phyloP scores from a whole-genome alignment of 2,113 vertebrate genomes.

The Galemys pyrenaicus region DNA sequence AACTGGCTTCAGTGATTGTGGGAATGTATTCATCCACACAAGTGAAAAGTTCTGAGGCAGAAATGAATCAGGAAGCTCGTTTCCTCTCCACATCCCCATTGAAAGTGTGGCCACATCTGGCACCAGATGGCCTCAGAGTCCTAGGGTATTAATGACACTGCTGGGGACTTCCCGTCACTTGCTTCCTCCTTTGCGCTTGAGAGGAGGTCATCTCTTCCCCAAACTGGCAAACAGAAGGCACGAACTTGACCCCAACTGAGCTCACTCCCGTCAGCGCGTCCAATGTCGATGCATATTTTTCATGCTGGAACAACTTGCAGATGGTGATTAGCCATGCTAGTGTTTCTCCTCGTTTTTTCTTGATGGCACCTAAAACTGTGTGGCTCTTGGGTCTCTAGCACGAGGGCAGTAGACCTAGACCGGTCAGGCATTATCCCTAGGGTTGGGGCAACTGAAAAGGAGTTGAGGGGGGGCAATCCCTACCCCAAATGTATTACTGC shows the following conservation, averaged over 20 bases:
- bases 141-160: not conserved
- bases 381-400: not conserved
- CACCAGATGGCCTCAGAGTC: not conserved
- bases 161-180: not conserved
- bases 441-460: not conserved
- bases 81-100: not conserved
- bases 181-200: not conserved
- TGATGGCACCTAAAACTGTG: not conserved
- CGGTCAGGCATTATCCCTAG: not conserved
- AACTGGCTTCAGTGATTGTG: not conserved
- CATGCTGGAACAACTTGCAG: not conserved
- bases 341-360: not conserved
- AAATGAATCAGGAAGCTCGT: not conserved
- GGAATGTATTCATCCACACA: not conserved
- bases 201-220: not conserved
- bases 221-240: not conserved
- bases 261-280: not conserved
- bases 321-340: not conserved
- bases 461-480: not conserved
- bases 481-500: not conserved
- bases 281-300: not conserved
- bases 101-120: not conserved
- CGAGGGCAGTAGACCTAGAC: not conserved
- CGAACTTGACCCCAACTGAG: not conserved
- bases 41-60: not conserved